phyloP scores from a whole-genome alignment of 2,113 vertebrate species.

The Clarias gariepinus region DNA sequence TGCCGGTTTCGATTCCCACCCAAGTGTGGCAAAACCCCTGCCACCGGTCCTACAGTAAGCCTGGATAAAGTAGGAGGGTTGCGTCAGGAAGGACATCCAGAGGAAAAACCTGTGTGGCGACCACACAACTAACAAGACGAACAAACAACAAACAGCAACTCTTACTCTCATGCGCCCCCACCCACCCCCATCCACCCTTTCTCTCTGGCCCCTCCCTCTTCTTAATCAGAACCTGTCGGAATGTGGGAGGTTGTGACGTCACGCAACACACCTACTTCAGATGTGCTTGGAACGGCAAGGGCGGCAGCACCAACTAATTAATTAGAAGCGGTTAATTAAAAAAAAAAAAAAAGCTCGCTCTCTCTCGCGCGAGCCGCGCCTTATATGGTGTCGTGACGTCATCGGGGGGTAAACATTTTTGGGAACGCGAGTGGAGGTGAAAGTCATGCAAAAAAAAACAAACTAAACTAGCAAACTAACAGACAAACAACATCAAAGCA shows the following conservation, averaged over 20 bases:
- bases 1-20: too few species aligned
- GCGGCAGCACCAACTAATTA: not conserved
- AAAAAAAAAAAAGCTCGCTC: too few species aligned
- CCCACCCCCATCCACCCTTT: not conserved
- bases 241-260: not conserved
- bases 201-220: too few species aligned
- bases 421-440: not conserved
- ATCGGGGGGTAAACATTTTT: slow-evolving; percentile 16
- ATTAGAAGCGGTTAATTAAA: not conserved
- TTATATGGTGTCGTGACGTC: slow-evolving; percentile 55
- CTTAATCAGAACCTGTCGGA: not conserved
- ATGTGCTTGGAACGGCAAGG: not conserved
- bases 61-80: too few species aligned
- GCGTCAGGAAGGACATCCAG: too few species aligned
- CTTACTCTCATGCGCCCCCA: not conserved
- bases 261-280: not conserved
- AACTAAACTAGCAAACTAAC: not conserved
- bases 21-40: too few species aligned
- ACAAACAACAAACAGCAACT: too few species aligned
- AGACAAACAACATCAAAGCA: not conserved
- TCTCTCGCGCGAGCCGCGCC: slow-evolving; percentile 23
- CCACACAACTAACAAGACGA: too few species aligned
- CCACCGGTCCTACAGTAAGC: too few species aligned
- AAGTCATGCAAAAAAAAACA: not conserved
- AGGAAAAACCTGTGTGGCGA: too few species aligned